Conservation (phyloP, 2,113 vertebrate genomes). For the Nipponia nippon region DNA sequence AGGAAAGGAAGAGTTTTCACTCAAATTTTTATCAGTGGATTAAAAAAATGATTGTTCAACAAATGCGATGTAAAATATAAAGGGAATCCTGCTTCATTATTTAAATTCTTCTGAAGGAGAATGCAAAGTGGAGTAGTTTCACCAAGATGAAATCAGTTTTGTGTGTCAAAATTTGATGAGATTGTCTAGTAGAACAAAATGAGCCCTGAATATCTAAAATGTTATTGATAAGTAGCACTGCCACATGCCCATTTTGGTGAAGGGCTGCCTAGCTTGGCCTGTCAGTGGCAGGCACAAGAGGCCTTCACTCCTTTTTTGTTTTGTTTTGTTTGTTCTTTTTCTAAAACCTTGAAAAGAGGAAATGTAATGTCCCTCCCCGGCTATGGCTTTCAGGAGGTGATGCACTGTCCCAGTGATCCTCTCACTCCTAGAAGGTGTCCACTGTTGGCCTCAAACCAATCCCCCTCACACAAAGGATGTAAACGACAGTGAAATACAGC, state of each 20-base stretch:
- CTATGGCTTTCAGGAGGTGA: background rate
- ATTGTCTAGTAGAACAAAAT: background rate
- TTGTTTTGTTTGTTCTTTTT: background rate
- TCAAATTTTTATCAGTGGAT: background rate
- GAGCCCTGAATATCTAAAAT: background rate
- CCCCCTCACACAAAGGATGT: background rate
- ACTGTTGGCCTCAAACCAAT: background rate
- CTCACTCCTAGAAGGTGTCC: background rate
- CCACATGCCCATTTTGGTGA: background rate
- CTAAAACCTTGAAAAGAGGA: background rate
- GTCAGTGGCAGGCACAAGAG: background rate
- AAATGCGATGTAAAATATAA: background rate
- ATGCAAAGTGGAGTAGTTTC: background rate
- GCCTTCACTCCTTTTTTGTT: background rate
- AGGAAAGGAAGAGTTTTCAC: background rate
- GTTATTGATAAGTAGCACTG: background rate
- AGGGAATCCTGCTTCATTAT: background rate
- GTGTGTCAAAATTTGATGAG: background rate
- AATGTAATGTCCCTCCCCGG: rapidly evolving
- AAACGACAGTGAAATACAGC: background rate
- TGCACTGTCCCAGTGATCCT: background rate
- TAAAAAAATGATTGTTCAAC: background rate
- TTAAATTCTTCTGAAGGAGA: background rate
- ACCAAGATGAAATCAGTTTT: background rate
- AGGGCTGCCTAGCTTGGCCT: background rate